phyloP scores from a whole-genome alignment of 2,888 invertebrate species.

The Rhogogaster chlorosoma region DNA sequence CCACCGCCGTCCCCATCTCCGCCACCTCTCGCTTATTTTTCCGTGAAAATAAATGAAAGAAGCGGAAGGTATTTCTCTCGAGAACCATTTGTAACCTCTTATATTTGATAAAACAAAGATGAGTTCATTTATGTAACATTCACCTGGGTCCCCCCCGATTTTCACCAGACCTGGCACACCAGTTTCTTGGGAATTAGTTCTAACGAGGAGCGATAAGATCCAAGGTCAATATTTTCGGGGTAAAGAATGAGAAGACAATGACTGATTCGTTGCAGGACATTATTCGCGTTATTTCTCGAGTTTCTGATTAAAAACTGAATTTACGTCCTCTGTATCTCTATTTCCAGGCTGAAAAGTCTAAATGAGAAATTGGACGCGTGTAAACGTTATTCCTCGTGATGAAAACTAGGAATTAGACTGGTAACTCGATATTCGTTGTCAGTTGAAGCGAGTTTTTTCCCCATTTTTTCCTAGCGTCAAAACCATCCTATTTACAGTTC shows the following conservation, averaged over 20 bases:
- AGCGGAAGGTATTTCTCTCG: slow-evolving; percentile 42
- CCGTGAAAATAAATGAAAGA: slow-evolving; percentile 38
- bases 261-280: neutral
- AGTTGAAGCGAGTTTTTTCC: neutral
- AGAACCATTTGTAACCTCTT: slow-evolving; percentile 44
- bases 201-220: slow-evolving; percentile 24
- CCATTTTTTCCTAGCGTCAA: neutral
- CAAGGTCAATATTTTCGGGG: neutral
- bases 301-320: neutral
- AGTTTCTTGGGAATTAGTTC: neutral
- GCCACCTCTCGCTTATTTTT: slow-evolving; percentile 16
- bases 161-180: neutral
- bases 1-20: neutral
- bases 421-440: neutral
- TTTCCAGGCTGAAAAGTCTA: neutral
- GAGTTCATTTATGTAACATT: slow-evolving; percentile 33
- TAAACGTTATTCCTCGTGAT: neutral
- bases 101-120: slow-evolving; percentile 40
- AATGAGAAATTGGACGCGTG: neutral
- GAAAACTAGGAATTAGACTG: neutral
- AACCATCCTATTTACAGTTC: slow-evolving; percentile 15
- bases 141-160: neutral
- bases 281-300: neutral
- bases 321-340: neutral
- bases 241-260: neutral